These are phyloP conservation scores for Tamias sibiricus DNA, from an alignment of 2,113 vertebrate species.

Conservation along the genomic window DNA sequence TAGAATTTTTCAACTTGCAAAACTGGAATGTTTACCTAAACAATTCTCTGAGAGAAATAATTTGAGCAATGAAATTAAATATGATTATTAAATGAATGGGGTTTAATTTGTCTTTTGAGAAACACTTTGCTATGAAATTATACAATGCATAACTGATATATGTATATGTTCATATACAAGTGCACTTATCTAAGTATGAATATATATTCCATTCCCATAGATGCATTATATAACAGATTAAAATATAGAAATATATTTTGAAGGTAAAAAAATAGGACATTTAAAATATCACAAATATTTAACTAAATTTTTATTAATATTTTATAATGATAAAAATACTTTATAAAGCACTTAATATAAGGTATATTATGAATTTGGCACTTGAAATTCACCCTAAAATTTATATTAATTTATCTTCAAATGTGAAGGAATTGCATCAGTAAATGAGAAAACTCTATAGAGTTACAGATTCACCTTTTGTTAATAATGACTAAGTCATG, in stretches of 20 bases:
- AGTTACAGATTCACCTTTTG: neutral
- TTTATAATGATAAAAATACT: neutral
- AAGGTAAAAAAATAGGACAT: neutral
- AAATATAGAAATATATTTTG: neutral
- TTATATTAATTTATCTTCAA: conserved; percentile 20
- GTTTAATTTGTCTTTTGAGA: neutral
- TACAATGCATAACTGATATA: neutral
- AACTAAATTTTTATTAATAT: neutral
- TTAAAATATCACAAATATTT: neutral
- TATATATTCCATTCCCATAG: neutral
- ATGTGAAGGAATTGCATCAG: neutral
- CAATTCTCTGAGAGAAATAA: neutral
- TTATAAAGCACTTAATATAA: neutral
- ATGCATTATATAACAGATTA: neutral
- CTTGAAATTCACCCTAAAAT: neutral
- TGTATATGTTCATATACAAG: neutral
- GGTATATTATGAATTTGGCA: neutral
- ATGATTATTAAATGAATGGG: neutral
- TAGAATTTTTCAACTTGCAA: neutral
- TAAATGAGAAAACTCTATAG: neutral
- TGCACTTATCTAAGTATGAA: neutral
- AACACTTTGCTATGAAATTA: neutral
- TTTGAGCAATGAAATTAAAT: neutral
- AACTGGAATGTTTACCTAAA: neutral
- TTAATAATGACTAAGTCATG: conserved; percentile 26